Evolutionary conservation across 2,113 vertebrate genomes (phyloP), one percentile per base, ranked within the genome.

Genomic region (Perca schrenkii): DNA sequence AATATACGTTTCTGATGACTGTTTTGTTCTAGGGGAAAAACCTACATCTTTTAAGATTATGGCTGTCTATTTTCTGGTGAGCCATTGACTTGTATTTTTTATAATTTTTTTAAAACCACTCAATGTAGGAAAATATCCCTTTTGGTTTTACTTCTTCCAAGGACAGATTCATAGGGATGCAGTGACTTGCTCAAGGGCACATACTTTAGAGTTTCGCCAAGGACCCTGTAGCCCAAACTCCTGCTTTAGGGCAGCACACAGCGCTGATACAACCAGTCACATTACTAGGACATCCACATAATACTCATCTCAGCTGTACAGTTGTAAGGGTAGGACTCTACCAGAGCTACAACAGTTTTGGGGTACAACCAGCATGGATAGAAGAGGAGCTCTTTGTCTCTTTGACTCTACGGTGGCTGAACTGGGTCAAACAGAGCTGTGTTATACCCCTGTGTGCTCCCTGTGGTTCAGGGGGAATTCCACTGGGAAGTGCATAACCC

Each of bases 381-480:
- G 54, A 46, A 71, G 43, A 71, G 50, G 50, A 50, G 66, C 52
- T 58, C 53, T 74, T 83, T 84, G 58, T 81, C 53, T 65, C 47
- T 25, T 34, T 63, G 69, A 49, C 72, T 47, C 40, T 86, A 74
- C 7, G 6, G 76, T 52, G 69, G 74, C 21, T 68, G 63, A 80
- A 62, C 19, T 73, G 82, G 80, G 83, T 85, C 89, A 87, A 78
- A 80, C 74, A 25, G 63, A 62, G 66, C 52, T 46, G 61, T 43
- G 56, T 80, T 71, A 50, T 68, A 53, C 50, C 36, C 40, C 15
- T 69, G 71, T 63, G 68, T 78, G 69, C 74, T 79, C 88, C 88
- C 81, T 77, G 82, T 50, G 31, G 73, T 75, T 77, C 62, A 25
- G 83, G 91, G 84, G 90, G 89, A 88, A 90, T 93, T 94, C 91